Base-by-base conservation (phyloP, 2,888 invertebrate genomes). In the Melanostoma mellinum region DNA sequence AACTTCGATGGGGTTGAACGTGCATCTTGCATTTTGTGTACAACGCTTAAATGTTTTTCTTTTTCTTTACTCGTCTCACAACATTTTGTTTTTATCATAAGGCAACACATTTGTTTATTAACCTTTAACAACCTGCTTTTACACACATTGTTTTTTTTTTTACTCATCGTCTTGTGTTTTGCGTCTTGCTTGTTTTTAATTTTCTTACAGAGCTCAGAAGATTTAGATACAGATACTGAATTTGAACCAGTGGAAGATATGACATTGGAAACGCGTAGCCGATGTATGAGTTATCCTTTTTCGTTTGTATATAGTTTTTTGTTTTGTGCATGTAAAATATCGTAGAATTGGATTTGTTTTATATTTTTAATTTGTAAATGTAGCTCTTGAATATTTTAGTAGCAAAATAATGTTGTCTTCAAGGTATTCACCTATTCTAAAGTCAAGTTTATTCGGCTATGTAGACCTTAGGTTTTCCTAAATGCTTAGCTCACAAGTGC, bases 241-340 rank as follows among this genome's bases (percentile, higher is more conserved):
- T 94, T 94, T 91, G 94, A 94, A 88, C 94, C 94, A 3, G 94
- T 94, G 74, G 94, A 94, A 87, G 94, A 94, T 87, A 93, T 94
- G 93, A 94, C 94, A 78, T 92, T 94, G 92, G 94, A 94, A 89
- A 94, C 94, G 3, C 92, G 94, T 88, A 94, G 93, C 89, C 92
- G 94, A 92, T 94, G 94, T 94, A 91, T 93, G 93, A 92, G 88
- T 80, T 86, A 63, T 67, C 48, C 38, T 56, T 60, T 89, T 88
- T 78, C 46, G 68, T 75, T 74, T 76, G 44, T 74, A 36, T 74
- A 42, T 46, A 55, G 60, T 73, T 55, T 10, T 8, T 38, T 55
- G 1, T n/a, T n/a, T 55, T 61, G 35, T 68, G n/a, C 38, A 30
- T 60, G 52, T 69, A 69, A 61, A 53, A 30, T 60, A 40, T 33